These are phyloP conservation scores for Melieria omissa DNA, from an alignment of 2,888 invertebrate species.

Conservation along the genomic window DNA sequence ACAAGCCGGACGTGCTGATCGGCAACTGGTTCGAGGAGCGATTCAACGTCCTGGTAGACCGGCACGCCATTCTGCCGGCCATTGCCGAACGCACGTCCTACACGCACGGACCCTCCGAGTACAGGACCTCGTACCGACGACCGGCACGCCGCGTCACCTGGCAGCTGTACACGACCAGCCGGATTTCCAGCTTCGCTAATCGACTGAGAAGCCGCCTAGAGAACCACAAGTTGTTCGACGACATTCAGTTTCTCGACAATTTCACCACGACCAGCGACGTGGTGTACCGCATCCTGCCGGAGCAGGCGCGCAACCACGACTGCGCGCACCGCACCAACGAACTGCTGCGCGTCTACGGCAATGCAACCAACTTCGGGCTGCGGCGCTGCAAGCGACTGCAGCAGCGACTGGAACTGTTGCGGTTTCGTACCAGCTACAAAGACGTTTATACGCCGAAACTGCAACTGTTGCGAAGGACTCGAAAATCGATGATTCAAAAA, in stretches of 20 bases:
- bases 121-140: slow-evolving; percentile 6
- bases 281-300: slow-evolving; percentile 17
- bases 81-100: slow-evolving; percentile 6
- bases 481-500: no score
- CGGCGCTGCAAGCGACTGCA: no score
- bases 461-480: no score
- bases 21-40: slow-evolving; percentile 31
- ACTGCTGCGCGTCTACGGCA: no score
- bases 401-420: no score
- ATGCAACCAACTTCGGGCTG: no score
- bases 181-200: slow-evolving; percentile 4
- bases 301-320: not conserved
- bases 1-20: slow-evolving; percentile 20
- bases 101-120: not conserved
- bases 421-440: no score
- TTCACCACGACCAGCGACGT: slow-evolving; percentile 19
- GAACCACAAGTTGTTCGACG: slow-evolving; percentile 8
- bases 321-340: no score
- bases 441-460: no score
- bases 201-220: slow-evolving; percentile 1
- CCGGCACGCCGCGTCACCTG: not conserved
- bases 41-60: slow-evolving; percentile 21
- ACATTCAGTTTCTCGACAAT: slow-evolving; percentile 1
- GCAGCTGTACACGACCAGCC: no score
- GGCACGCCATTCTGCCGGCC: slow-evolving; percentile 17